phyloP scores from a whole-genome alignment of 2,797 vertebrate species.

The Falco naumanni region DNA sequence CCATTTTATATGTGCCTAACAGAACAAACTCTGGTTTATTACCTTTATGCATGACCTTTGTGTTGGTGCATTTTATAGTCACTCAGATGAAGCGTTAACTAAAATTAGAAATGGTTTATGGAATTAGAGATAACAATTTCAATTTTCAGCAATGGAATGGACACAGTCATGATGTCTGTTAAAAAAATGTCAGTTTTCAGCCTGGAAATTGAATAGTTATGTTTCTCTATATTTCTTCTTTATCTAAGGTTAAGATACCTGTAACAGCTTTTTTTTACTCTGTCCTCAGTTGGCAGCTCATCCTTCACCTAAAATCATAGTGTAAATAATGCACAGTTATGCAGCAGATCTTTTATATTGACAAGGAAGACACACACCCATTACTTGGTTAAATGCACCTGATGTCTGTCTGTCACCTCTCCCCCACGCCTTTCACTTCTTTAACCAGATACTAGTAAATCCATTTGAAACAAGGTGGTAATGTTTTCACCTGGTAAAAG shows the following conservation, averaged over 20 bases:
- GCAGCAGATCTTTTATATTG: neutral
- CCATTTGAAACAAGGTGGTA: neutral
- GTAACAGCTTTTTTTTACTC: neutral
- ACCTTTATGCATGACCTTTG: neutral
- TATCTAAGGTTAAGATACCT: neutral
- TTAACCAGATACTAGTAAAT: neutral
- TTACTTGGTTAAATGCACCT: neutral
- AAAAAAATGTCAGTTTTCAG: neutral
- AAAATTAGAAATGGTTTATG: neutral
- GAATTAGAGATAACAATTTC: neutral
- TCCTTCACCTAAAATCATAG: neutral
- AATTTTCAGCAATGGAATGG: neutral
- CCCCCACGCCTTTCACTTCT: neutral
- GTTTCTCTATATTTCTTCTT: no score
- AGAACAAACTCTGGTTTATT: neutral
- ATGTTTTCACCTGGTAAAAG: neutral
- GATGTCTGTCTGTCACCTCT: neutral
- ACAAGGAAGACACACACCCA: neutral
- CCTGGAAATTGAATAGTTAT: neutral
- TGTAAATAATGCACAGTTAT: neutral
- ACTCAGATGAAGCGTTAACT: neutral
- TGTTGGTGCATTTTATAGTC: neutral
- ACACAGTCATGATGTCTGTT: neutral
- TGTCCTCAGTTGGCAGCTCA: neutral
- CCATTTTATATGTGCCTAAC: neutral